Percentiles rank a stretch among this genome's conserved stretches.
These are phyloP conservation scores for Castor canadensis DNA, from an alignment of 2,113 vertebrate genomes.

Conservation along the genomic window DNA sequence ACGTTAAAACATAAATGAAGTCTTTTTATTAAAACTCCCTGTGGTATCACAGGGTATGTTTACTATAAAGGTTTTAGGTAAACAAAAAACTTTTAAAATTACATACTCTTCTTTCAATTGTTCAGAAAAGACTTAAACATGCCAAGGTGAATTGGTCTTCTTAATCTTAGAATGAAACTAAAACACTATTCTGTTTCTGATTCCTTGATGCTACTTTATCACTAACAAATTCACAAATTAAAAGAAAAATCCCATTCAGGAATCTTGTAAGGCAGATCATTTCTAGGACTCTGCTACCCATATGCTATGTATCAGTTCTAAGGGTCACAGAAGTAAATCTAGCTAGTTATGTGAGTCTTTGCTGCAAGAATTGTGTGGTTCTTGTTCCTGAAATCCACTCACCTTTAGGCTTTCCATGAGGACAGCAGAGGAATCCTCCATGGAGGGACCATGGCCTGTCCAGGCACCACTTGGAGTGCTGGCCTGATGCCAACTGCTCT, in stretches of 20 bases:
- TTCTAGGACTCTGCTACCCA: neutral
- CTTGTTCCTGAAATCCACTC: slow-evolving; percentile 16
- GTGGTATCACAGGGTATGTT: neutral
- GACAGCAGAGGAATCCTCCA: slow-evolving; percentile 96
- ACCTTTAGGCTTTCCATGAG: slow-evolving; percentile 99
- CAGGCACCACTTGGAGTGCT: slow-evolving; percentile 89
- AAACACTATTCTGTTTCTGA: neutral
- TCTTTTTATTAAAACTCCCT: slow-evolving; percentile 23
- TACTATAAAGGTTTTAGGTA: slow-evolving; percentile 13
- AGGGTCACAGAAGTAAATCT: neutral
- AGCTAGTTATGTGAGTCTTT: neutral
- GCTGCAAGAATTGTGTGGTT: neutral
- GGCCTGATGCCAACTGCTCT: slow-evolving; percentile 94
- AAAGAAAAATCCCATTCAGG: neutral
- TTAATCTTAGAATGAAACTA: slow-evolving; percentile 17
- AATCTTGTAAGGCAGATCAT: neutral
- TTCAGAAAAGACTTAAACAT: slow-evolving; percentile 22
- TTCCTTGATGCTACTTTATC: neutral
- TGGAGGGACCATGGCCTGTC: slow-evolving; percentile 92
- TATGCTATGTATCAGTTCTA: neutral
- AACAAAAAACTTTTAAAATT: neutral
- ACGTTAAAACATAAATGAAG: neutral
- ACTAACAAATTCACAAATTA: neutral
- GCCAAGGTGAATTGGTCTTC: neutral
- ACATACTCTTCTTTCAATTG: neutral